Evolutionary conservation across 2,888 invertebrate species (phyloP).

Genomic region (Portevinia maculata): DNA sequence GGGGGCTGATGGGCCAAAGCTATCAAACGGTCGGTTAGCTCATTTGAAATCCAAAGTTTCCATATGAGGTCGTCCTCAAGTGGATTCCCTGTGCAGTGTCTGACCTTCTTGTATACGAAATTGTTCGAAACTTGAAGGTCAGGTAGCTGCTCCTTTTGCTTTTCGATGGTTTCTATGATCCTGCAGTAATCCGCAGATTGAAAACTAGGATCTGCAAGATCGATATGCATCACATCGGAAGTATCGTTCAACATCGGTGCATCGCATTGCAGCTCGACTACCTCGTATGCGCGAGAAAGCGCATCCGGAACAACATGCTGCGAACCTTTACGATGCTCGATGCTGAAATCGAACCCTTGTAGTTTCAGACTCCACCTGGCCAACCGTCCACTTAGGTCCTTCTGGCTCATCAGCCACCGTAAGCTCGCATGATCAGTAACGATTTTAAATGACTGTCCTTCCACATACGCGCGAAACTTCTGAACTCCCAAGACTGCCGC

Average conservation of each 20-base stretch:
- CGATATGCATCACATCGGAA: neutral
- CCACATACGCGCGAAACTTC: neutral
- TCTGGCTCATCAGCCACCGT: no score
- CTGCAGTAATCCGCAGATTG: neutral
- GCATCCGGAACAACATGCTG: conserved; percentile 8
- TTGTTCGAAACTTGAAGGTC: no score
- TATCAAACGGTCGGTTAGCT: conserved; percentile 2
- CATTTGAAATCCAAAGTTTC: conserved; percentile 23
- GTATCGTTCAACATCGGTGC: neutral
- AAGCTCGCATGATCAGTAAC: no score
- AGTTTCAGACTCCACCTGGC: no score
- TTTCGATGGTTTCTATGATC: neutral
- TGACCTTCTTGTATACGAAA: no score
- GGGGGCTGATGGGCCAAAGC: conserved; percentile 12
- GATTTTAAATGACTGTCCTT: neutral
- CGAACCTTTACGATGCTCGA: conserved; percentile 11
- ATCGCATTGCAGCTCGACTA: neutral
- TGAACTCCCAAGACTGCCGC: conserved; percentile 1
- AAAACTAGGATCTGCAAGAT: neutral
- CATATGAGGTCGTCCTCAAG: conserved; percentile 7
- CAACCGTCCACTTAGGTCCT: no score
- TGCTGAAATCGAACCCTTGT: neutral
- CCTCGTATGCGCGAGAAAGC: neutral
- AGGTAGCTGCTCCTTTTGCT: neutral
- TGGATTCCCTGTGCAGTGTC: no score